Evolutionary conservation across 92 coral and sea anemone genomes (phyloP).

Genomic region (Porites divaricata): DNA sequence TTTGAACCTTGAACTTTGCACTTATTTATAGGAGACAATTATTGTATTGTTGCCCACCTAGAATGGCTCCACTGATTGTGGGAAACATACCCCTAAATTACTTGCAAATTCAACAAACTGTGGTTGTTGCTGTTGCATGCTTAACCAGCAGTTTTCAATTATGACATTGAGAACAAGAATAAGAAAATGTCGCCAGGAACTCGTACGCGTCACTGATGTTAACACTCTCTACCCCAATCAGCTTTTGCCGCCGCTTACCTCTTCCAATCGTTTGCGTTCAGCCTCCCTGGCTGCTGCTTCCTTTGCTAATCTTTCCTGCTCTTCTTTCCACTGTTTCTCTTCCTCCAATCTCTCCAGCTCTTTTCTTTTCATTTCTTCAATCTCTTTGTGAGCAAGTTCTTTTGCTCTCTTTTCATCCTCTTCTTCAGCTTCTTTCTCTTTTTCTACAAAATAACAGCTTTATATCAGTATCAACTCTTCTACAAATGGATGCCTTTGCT

Average conservation of each 20-base stretch:
- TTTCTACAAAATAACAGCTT: slow-evolving; percentile 30
- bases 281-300: slow-evolving; percentile 89
- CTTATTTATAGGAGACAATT: too few relatives aligned
- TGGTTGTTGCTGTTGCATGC: too few relatives aligned
- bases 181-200: too few relatives aligned
- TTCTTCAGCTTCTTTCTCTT: slow-evolving; percentile 75
- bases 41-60: too few relatives aligned
- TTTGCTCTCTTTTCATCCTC: slow-evolving; percentile 89
- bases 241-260: slow-evolving; percentile 35
- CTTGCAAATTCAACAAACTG: too few relatives aligned
- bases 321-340: slow-evolving; percentile 75
- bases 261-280: slow-evolving; percentile 78
- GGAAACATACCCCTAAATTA: too few relatives aligned
- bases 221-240: background rate
- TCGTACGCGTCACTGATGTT: too few relatives aligned
- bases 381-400: slow-evolving; percentile 93
- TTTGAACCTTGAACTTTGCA: too few relatives aligned
- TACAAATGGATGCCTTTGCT: too few relatives aligned
- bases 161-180: too few relatives aligned
- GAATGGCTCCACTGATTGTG: too few relatives aligned
- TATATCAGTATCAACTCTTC: background rate
- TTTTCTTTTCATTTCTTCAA: slow-evolving; percentile 76
- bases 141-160: too few relatives aligned
- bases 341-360: slow-evolving; percentile 82
- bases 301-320: slow-evolving; percentile 82